Percentiles rank a stretch among this genome's conserved stretches.
These are phyloP conservation scores for Dendrolimus pini DNA, from an alignment of 2,888 invertebrate species.

Conservation along the genomic window DNA sequence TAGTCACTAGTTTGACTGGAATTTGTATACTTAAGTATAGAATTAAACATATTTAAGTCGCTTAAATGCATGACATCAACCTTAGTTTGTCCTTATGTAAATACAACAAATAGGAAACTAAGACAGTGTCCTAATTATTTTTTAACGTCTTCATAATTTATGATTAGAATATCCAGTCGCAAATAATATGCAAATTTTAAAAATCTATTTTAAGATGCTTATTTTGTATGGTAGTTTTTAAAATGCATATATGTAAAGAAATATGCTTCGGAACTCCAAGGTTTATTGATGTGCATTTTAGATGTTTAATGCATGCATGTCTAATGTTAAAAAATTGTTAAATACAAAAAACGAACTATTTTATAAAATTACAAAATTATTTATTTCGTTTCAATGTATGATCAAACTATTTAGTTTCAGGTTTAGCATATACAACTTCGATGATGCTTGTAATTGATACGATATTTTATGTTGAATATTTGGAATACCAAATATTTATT, in stretches of 20 bases:
- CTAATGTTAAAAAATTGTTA: neutral
- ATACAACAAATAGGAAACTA: too few relatives aligned
- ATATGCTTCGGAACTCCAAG: too few relatives aligned
- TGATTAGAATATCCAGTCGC: too few relatives aligned
- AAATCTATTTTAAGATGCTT: too few relatives aligned
- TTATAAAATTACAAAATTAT: neutral
- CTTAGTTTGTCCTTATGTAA: constrained; percentile 9
- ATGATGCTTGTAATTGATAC: neutral
- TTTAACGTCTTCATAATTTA: too few relatives aligned
- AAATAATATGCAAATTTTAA: too few relatives aligned
- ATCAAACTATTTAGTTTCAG: neutral
- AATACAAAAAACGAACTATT: too few relatives aligned
- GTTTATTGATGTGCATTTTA: too few relatives aligned
- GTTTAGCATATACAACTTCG: neutral
- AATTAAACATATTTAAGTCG: constrained; percentile 18
- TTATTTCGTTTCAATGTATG: neutral
- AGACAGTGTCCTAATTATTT: too few relatives aligned
- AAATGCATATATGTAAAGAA: too few relatives aligned
- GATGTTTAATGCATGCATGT: neutral
- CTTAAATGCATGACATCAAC: constrained; percentile 33
- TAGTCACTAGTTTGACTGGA: constrained; percentile 55
- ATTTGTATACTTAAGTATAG: constrained; percentile 14
- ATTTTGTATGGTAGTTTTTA: too few relatives aligned
- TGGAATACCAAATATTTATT: neutral
- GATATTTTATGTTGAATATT: neutral